Evolutionary conservation across 1,140 invertebrate genomes (phyloP).

Genomic region (Leptinotarsa undecemlineata): DNA sequence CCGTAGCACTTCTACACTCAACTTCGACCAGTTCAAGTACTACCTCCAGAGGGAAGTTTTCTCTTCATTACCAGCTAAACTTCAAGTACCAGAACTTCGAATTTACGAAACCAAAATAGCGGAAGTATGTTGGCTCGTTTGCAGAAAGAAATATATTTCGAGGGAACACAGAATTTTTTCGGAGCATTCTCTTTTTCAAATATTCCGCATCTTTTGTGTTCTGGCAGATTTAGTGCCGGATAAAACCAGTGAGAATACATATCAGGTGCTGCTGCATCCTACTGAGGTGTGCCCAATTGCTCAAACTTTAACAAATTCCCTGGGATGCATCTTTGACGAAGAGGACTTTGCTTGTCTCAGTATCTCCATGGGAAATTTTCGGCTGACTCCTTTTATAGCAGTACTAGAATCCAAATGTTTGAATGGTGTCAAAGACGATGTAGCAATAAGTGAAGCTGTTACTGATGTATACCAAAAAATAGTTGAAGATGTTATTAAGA

Average conservation of each 20-base stretch:
- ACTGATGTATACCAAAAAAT: conserved; percentile 77
- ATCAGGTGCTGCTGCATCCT: conserved; percentile 67
- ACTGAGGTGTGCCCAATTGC: conserved; percentile 68
- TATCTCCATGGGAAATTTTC: conserved; percentile 64
- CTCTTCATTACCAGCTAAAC: conserved; percentile 62
- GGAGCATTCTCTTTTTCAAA: conserved; percentile 70
- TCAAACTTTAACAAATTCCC: conserved; percentile 66
- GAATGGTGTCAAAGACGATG: conserved; percentile 62
- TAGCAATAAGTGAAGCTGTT: conserved; percentile 71
- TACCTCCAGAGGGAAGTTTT: conserved; percentile 78
- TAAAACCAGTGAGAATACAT: conserved; percentile 46
- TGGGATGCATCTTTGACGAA: conserved; percentile 70
- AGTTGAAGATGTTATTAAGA: conserved; percentile 80
- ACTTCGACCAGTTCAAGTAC: conserved; percentile 73
- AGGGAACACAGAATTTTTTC: conserved; percentile 64
- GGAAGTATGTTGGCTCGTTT: conserved; percentile 77
- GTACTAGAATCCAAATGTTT: conserved; percentile 72
- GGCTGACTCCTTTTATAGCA: conserved; percentile 71
- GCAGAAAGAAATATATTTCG: conserved; percentile 64
- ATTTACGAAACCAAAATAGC: conserved; percentile 66
- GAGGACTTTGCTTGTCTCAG: conserved; percentile 68
- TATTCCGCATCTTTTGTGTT: conserved; percentile 79
- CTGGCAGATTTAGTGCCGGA: conserved; percentile 67
- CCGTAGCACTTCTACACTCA: conserved; percentile 67
- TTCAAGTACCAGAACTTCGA: conserved; percentile 60